A percentile compares a stretch with the other conserved stretches of the same genome.
Evolutionary conservation across 2,888 invertebrate species (phyloP).

Genomic region (Noctua pronuba): DNA sequence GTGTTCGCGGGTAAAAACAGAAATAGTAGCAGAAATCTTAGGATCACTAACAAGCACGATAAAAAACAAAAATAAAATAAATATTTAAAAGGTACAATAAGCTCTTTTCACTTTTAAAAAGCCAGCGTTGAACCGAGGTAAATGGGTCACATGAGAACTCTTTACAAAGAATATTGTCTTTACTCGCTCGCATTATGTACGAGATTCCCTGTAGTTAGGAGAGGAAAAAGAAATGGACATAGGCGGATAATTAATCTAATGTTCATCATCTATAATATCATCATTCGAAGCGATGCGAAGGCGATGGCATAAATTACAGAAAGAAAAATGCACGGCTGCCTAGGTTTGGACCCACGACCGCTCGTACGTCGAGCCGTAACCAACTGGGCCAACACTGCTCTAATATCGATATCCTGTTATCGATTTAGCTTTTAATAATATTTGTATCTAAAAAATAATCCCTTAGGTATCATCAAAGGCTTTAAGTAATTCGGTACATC

Average conservation of each 20-base stretch:
- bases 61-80: background rate
- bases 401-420: constrained; percentile 1
- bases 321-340: background rate
- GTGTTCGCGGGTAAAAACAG: background rate
- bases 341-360: background rate
- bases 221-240: background rate
- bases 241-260: background rate
- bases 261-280: background rate
- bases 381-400: background rate
- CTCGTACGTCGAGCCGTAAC: background rate
- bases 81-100: background rate
- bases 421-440: background rate
- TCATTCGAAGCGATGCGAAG: background rate
- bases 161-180: background rate
- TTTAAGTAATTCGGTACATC: background rate
- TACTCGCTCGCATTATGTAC: background rate
- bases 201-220: background rate
- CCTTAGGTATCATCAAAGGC: constrained; percentile 7
- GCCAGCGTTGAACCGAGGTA: background rate
- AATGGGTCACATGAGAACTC: background rate
- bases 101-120: background rate
- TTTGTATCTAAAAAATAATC: background rate
- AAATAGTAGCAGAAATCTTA: background rate
- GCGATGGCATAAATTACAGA: background rate
- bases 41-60: background rate